Evolutionary conservation across 2,113 vertebrate species (phyloP).

Genomic region (Neolamprologus hecqui): DNA sequence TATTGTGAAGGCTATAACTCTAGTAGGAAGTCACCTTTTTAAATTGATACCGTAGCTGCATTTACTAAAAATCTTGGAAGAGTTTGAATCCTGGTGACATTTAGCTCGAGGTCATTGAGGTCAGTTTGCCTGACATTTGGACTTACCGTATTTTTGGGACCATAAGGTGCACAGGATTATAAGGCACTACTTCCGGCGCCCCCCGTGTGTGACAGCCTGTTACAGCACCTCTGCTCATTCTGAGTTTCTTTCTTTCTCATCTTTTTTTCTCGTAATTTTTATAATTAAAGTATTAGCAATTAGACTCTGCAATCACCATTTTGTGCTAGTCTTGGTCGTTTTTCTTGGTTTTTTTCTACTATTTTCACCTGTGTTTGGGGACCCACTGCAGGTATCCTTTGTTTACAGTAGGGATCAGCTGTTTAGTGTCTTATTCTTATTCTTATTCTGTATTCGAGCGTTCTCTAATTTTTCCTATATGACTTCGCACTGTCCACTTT

Average conservation of each 20-base stretch:
- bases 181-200: not conserved
- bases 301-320: not conserved
- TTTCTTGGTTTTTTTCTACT: fast-evolving
- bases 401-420: not conserved
- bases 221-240: not conserved
- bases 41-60: not conserved
- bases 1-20: not conserved
- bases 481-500: no score
- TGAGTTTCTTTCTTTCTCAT: not conserved
- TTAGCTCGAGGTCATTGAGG: not conserved
- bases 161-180: not conserved
- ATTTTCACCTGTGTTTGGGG: not conserved
- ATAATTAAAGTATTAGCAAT: not conserved
- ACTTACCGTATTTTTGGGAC: not conserved
- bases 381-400: not conserved
- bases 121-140: not conserved
- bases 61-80: not conserved
- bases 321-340: not conserved
- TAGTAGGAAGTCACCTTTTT: not conserved
- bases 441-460: no score
- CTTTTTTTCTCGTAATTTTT: not conserved
- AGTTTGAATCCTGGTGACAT: not conserved
- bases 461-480: no score
- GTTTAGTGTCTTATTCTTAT: not conserved
- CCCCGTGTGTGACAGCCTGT: not conserved